phyloP scores from a whole-genome alignment of 2,888 invertebrate genomes.

The Tinea pellionella region DNA sequence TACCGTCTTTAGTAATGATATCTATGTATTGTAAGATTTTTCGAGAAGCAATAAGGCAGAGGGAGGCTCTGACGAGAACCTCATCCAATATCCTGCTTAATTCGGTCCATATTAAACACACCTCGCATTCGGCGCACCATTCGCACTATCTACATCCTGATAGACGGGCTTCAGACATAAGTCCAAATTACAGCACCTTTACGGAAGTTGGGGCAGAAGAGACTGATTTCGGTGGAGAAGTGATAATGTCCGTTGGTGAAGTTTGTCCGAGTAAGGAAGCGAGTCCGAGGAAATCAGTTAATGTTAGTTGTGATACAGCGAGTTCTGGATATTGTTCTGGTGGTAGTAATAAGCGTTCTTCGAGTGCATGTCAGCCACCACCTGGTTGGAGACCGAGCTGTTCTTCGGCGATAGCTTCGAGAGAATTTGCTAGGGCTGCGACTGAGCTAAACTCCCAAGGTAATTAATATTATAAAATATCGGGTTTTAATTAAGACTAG shows the following conservation, averaged over 20 bases:
- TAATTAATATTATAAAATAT: constrained; percentile 38
- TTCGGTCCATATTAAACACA: constrained; percentile 84
- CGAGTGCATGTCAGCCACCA: constrained; percentile 57
- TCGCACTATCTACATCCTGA: constrained; percentile 62
- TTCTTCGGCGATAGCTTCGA: constrained; percentile 69
- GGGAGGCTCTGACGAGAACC: constrained; percentile 86
- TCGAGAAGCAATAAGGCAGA: constrained; percentile 83
- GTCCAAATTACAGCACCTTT: constrained; percentile 63
- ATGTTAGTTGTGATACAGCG: constrained; percentile 62
- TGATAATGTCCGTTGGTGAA: constrained; percentile 52
- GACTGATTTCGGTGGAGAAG: constrained; percentile 53
- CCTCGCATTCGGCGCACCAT: constrained; percentile 77
- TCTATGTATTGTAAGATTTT: constrained; percentile 90
- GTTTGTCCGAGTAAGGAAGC: constrained; percentile 60
- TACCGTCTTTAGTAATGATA: constrained; percentile 92
- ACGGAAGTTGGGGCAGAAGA: constrained; percentile 62
- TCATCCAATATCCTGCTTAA: constrained; percentile 87
- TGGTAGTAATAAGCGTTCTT: constrained; percentile 58
- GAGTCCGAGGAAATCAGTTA: constrained; percentile 61
- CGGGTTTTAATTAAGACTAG: no score
- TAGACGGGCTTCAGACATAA: constrained; percentile 56
- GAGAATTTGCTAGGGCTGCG: constrained; percentile 71
- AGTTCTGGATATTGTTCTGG: constrained; percentile 64
- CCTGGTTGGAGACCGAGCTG: constrained; percentile 71
- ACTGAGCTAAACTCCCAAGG: constrained; percentile 79